phyloP scores from a whole-genome alignment of 92 coral and sea anemone genomes.

The Palythoa caribaeorum region DNA sequence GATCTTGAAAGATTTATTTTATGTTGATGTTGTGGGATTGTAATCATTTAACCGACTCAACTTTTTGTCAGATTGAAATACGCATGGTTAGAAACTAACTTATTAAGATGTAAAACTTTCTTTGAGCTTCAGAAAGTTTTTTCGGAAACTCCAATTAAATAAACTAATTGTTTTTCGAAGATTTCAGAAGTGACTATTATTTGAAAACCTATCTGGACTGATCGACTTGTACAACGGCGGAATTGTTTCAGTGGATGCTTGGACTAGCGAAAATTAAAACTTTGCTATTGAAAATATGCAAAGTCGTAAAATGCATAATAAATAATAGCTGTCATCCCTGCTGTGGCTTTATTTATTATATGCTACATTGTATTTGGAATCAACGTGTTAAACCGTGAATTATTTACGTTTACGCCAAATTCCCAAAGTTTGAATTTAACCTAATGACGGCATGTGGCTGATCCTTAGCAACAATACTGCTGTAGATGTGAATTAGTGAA shows the following conservation, averaged over 20 bases:
- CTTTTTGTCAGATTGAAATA: too few relatives aligned
- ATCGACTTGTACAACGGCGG: neutral
- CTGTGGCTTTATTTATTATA: neutral
- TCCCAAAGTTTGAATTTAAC: neutral
- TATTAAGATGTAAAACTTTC: neutral
- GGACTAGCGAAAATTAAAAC: neutral
- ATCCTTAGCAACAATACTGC: conserved; percentile 28
- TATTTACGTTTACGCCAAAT: conserved; percentile 13
- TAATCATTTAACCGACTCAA: too few relatives aligned
- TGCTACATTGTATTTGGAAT: neutral
- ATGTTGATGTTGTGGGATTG: too few relatives aligned
- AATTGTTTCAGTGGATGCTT: neutral
- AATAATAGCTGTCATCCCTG: neutral
- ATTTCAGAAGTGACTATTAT: neutral
- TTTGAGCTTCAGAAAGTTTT: neutral
- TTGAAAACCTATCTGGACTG: neutral
- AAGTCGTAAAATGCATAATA: neutral
- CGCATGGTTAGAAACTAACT: too few relatives aligned
- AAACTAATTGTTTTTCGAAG: neutral
- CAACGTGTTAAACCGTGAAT: conserved; percentile 27
- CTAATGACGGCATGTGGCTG: neutral
- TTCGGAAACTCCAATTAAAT: neutral
- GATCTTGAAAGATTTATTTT: too few relatives aligned
- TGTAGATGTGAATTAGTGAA: neutral
- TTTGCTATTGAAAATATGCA: neutral